A percentile compares a stretch with the other conserved stretches of the same genome.
Evolutionary conservation across 2,797 vertebrate species (phyloP).

Genomic region (Lindbergichthys nudifrons): DNA sequence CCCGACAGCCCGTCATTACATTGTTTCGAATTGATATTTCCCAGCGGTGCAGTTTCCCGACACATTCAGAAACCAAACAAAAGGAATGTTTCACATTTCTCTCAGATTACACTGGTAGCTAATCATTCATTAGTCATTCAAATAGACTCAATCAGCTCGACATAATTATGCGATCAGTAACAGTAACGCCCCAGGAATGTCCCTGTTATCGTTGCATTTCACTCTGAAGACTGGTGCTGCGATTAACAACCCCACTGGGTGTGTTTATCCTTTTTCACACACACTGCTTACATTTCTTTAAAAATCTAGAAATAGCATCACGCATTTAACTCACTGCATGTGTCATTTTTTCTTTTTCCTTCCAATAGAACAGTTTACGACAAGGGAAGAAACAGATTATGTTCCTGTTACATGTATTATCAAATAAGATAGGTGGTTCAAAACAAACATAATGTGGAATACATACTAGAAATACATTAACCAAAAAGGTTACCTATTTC

Average conservation of each 20-base stretch:
- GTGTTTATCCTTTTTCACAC: slow-evolving; percentile 52
- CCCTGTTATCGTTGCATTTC: slow-evolving; percentile 55
- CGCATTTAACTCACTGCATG: slow-evolving; percentile 26
- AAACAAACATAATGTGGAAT: slow-evolving; percentile 11
- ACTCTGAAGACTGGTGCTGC: slow-evolving; percentile 55
- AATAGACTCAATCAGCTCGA: slow-evolving; percentile 48
- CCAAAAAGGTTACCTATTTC: neutral
- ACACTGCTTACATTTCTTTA: slow-evolving; percentile 29
- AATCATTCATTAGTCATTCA: slow-evolving; percentile 56
- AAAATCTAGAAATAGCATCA: slow-evolving; percentile 47
- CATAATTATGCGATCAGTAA: slow-evolving; percentile 59
- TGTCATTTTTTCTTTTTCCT: slow-evolving; percentile 26
- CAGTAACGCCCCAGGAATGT: slow-evolving; percentile 65
- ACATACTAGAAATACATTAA: slow-evolving; percentile 17
- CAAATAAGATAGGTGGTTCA: slow-evolving; percentile 13
- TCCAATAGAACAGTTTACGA: slow-evolving; percentile 20
- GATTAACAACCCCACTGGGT: slow-evolving; percentile 49
- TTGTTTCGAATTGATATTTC: slow-evolving; percentile 68
- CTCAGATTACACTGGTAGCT: slow-evolving; percentile 38
- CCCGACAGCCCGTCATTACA: slow-evolving; percentile 59
- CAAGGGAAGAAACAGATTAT: slow-evolving; percentile 23
- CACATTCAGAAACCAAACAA: slow-evolving; percentile 57
- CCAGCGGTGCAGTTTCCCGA: slow-evolving; percentile 55
- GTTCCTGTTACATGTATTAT: slow-evolving; percentile 23
- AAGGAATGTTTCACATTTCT: slow-evolving; percentile 67